Evolutionary conservation across 1,140 invertebrate genomes (phyloP), one percentile per base, ranked within the genome.

Genomic region (Orius laevigatus): DNA sequence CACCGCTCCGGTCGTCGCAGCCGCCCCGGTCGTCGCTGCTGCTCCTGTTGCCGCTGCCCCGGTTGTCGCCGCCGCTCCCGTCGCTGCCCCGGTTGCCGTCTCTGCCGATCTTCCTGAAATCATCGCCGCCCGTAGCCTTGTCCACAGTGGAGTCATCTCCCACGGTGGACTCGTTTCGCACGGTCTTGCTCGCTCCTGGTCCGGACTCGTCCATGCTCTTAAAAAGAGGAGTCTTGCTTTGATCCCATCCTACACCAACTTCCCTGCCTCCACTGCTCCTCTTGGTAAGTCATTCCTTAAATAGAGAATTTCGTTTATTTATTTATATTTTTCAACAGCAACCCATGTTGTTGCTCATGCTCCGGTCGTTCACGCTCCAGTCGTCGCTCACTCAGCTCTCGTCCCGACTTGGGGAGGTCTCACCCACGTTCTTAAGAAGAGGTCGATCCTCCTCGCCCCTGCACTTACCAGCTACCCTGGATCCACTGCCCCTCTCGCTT

Each of bases 11-110:
- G 18, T 46, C 34, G 20, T 47, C 35, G 16, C 25, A 8, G 15
- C 48, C 12, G 36, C 50, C 32, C 51, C 49, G 20, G 32, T 46
- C 40, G 40, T 11, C 34, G 18, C 36, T 35, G 63, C 59, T 6
- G 64, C 39, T 16, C 18, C n/a, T n/a, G n/a, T 45, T n/a, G 16
- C 18, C 39, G 31, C 48, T 39, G 18, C 20, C 8, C 20, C 41
- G 11, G 8, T 43, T 20, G 32, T 18, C 40, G 9, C n/a, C 19
- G 12, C 43, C 52, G 49, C 34, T 36, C 14, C 46, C 9, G 46
- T 33, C 36, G 9, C 34, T 14, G 46, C 20, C 12, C 31, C 32
- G 16, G 46, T 48, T 25, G 32, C 19, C n/a, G 20, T 31, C 32
- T 5, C 15, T 16, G 40, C 40, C 11, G 43, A 31, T 32, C 43